phyloP scores from a whole-genome alignment of 2,888 invertebrate species.

The Aethes cnicana region DNA sequence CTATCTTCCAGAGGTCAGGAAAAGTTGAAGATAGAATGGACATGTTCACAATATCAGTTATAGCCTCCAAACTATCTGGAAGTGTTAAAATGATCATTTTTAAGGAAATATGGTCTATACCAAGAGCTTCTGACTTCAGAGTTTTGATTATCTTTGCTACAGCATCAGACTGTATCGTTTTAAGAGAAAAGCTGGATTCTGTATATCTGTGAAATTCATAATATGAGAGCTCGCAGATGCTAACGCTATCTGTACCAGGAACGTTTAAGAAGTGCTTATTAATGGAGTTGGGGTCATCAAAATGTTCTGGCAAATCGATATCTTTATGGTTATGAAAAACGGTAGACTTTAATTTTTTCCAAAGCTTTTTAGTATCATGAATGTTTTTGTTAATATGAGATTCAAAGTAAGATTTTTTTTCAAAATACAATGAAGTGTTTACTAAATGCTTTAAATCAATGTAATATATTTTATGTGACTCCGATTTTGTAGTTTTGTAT shows the following conservation, averaged over 20 bases:
- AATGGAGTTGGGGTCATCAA: constrained; percentile 17
- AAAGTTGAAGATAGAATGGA: constrained; percentile 20
- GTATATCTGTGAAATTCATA: neutral
- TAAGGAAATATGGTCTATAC: constrained; percentile 7
- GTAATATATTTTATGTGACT: constrained; percentile 19
- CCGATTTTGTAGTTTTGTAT: constrained; percentile 3
- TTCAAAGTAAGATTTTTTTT: constrained; percentile 25
- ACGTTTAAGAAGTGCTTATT: constrained; percentile 25
- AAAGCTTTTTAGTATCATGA: constrained; percentile 4
- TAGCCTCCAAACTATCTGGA: constrained; percentile 9
- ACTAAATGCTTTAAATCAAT: constrained; percentile 18
- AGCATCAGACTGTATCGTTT: neutral
- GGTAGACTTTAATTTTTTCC: constrained; percentile 19
- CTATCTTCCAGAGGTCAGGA: constrained; percentile 26
- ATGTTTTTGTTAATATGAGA: constrained; percentile 18
- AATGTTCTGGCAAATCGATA: constrained; percentile 1
- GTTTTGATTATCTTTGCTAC: constrained; percentile 1
- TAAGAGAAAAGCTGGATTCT: constrained; percentile 2
- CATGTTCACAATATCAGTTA: constrained; percentile 20
- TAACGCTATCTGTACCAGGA: constrained; percentile 5
- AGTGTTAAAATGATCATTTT: constrained; percentile 25
- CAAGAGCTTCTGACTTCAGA: constrained; percentile 10
- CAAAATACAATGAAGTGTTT: constrained; percentile 6
- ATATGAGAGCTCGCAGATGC: neutral
- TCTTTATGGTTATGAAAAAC: neutral